Evolutionary conservation across 2,888 invertebrate genomes (phyloP).

Genomic region (Autographa gamma): DNA sequence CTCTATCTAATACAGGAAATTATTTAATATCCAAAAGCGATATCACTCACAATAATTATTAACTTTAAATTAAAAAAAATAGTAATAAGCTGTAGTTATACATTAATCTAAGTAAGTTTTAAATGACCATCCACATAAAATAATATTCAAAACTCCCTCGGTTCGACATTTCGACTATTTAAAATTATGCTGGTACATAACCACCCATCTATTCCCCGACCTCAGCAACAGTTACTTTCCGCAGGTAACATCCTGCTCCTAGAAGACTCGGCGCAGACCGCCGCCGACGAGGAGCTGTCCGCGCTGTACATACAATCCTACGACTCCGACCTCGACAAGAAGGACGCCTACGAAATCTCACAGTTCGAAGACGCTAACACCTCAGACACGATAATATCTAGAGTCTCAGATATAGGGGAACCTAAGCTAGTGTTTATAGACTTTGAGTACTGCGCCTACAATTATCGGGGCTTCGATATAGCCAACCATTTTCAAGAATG

Average conservation of each 20-base stretch:
- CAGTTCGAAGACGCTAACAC: constrained; percentile 75
- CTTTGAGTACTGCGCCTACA: constrained; percentile 98
- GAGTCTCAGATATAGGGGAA: constrained; percentile 82
- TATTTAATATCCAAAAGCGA: no score
- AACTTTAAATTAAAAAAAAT: no score
- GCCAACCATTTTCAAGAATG: constrained; percentile 98
- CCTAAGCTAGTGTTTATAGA: constrained; percentile 94
- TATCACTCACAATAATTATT: no score
- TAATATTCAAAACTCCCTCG: no score
- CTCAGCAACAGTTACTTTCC: not conserved
- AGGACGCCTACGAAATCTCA: constrained; percentile 53
- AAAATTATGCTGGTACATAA: no score
- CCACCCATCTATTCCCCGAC: not conserved
- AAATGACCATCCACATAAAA: no score
- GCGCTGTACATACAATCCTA: constrained; percentile 64
- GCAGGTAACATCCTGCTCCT: constrained; percentile 88
- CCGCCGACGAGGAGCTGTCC: constrained; percentile 66
- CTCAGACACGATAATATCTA: constrained; percentile 69
- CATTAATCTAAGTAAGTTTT: no score
- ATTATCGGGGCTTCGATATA: constrained; percentile 95
- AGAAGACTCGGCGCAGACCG: constrained; percentile 70
- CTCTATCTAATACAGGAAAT: no score
- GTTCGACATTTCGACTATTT: no score
- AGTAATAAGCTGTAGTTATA: no score
- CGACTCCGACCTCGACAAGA: constrained; percentile 56